These are phyloP conservation scores for Phthorimaea operculella DNA, from an alignment of 1,140 invertebrate species.

Conservation along the genomic window DNA sequence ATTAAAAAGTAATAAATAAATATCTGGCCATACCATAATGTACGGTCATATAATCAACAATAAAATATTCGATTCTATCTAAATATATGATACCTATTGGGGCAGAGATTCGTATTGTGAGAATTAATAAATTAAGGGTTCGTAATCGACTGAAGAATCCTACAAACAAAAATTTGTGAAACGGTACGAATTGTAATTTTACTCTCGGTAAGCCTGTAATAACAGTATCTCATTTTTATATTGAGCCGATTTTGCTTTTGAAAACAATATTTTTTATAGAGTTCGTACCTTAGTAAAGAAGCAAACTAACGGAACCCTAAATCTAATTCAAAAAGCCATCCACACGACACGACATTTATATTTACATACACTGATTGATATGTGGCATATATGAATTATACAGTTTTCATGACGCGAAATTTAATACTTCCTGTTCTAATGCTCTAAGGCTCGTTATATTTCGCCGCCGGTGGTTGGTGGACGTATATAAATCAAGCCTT, in stretches of 20 bases:
- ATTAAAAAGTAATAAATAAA: constrained; percentile 8
- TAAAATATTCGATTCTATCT: background rate
- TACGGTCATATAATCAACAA: background rate
- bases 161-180: too few relatives aligned
- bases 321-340: constrained; percentile 27
- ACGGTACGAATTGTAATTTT: too few relatives aligned
- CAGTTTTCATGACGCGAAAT: too few relatives aligned
- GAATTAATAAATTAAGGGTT: background rate
- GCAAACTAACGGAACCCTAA: constrained; percentile 11
- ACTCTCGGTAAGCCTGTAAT: too few relatives aligned
- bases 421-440: too few relatives aligned
- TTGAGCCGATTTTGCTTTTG: too few relatives aligned
- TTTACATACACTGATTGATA: constrained; percentile 58
- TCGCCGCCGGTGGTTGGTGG: too few relatives aligned
- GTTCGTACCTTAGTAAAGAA: constrained; percentile 3
- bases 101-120: background rate
- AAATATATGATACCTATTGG: background rate
- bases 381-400: constrained; percentile 39
- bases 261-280: too few relatives aligned
- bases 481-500: too few relatives aligned
- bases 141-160: too few relatives aligned
- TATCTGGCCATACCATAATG: background rate
- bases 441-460: too few relatives aligned
- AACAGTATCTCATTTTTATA: too few relatives aligned
- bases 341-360: constrained; percentile 54